Base-by-base conservation (phyloP, 2,113 vertebrate species). In the Chaetura pelagica region DNA sequence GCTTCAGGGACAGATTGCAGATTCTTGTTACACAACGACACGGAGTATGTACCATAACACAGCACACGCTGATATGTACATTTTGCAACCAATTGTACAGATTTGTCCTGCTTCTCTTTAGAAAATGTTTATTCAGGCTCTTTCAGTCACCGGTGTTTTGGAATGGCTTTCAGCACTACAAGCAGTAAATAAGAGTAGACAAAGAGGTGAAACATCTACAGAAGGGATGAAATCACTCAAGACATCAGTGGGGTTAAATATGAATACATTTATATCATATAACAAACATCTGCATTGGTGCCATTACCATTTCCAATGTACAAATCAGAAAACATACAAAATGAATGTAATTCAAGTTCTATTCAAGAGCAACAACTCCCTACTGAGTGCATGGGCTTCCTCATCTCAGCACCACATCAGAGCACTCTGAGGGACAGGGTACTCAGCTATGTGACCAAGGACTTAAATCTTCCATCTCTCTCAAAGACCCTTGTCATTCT, bases 21-120 rank as follows among this genome's bases (percentile, higher is more conserved):
- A 72, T 84, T 81, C 63, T 63, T 72, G 76, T 59, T 64, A 52
- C 61, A 1, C 19, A 66, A n/a, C 19, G 69, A 35, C 52, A 68
- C 4, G 0, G 29, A 55, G 38, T 44, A 32, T 40, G 27, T 32
- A 62, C 58, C 38, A 46, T 9, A 78, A 27, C 51, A 24, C 29
- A 80, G 23, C 48, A 38, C 46, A 27, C 0, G 0, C 24, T 26
- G 30, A 9, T 30, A 55, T 68, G 52, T 22, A 40, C 48, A 40
- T 71, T 90, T 90, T 21, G 5, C 51, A 55, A 59, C 6, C 52
- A 44, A 3, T 81, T 88, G 42, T 68, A 71, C 19, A 67, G 75
- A 59, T 3, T 67, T 40, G 4, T 29, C 51, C 51, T 83, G 42
- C 26, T 92, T 79, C 75, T 74, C 51, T 58, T 83, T 63, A n/a